Evolutionary conservation across 2,888 invertebrate species (phyloP), one percentile per base, ranked within the genome.

Genomic region (Erannis defoliaria): DNA sequence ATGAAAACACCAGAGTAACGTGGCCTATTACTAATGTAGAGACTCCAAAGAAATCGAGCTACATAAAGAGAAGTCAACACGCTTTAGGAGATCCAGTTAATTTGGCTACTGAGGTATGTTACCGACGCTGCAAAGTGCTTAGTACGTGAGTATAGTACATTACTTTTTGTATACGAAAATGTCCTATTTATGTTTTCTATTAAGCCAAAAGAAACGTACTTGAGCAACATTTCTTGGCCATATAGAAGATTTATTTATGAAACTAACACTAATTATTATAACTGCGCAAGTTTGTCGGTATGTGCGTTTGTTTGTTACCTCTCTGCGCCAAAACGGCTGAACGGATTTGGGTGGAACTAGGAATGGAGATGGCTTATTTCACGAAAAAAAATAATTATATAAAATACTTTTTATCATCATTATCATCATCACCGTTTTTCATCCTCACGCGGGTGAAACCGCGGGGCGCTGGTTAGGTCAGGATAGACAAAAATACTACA

Each of bases 101-200:
- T 51, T 31, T 81, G 76, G 84, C 9, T 56, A 26, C 35, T 8
- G 37, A 71, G n/a, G 73, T 72, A 64, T 66, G 64, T 54, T 59
- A 58, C 54, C 35, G 76, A 76, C 79, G 78, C 79, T 74, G 71
- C 74, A 78, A 77, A 80, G 79, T 78, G 75, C 75, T 53, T 49
- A 53, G 48, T 40, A 29, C 5, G 46, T 40, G 29, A 9, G 46
- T 37, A 48, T 6, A 23, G 49, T 38, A 56, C 48, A 56, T 56
- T 57, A 53, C 56, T 56, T 56, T 55, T 56, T 40, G 46, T 54
- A 23, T 31, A 43, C 49, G 51, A 29, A 29, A 42, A 40, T 55
- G 45, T 51, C 21, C 9, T 51, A 12, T 53, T 29, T 53, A 57
- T 33, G 23, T 55, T 43, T 55, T 10, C 26, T 29, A 18, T 37